These are phyloP conservation scores for Megalopta genalis DNA, from an alignment of 1,140 invertebrate species.

Conservation along the genomic window DNA sequence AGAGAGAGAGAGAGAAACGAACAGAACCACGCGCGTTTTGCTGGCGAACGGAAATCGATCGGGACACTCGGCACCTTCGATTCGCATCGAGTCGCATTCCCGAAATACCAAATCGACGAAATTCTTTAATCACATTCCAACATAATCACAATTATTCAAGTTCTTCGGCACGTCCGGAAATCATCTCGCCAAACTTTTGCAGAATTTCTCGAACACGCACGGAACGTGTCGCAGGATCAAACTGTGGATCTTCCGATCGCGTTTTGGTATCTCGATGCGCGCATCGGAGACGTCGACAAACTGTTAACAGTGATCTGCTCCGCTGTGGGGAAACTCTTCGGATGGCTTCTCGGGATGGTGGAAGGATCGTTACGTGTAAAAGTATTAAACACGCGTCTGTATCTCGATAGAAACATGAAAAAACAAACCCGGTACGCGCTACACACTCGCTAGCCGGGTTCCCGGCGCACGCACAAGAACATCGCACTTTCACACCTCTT, in stretches of 20 bases:
- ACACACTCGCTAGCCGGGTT: conserved; percentile 46
- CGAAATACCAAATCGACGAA: background rate
- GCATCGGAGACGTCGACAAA: conserved; percentile 7
- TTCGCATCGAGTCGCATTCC: conserved; percentile 8
- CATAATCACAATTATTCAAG: no score
- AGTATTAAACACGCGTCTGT: conserved; percentile 72
- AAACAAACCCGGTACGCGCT: conserved; percentile 66
- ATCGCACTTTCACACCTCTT: conserved; percentile 43
- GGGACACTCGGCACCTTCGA: conserved; percentile 20
- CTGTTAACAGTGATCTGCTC: background rate
- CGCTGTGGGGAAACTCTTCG: conserved; percentile 11
- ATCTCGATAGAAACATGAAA: conserved; percentile 68
- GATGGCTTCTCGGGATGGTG: background rate
- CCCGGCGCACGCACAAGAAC: conserved; percentile 27
- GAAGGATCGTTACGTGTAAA: conserved; percentile 63
- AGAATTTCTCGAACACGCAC: no score
- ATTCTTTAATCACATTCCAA: no score
- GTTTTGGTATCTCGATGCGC: background rate
- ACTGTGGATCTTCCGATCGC: no score
- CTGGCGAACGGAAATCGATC: conserved; percentile 28
- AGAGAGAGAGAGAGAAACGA: conserved; percentile 19
- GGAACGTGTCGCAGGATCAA: no score
- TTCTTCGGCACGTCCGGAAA: no score
- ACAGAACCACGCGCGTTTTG: conserved; percentile 43
- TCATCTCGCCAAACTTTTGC: no score